Percentiles rank a stretch among this genome's conserved stretches.
Conservation (phyloP, 2,113 vertebrate genomes). For the Myiopsitta monachus region DNA sequence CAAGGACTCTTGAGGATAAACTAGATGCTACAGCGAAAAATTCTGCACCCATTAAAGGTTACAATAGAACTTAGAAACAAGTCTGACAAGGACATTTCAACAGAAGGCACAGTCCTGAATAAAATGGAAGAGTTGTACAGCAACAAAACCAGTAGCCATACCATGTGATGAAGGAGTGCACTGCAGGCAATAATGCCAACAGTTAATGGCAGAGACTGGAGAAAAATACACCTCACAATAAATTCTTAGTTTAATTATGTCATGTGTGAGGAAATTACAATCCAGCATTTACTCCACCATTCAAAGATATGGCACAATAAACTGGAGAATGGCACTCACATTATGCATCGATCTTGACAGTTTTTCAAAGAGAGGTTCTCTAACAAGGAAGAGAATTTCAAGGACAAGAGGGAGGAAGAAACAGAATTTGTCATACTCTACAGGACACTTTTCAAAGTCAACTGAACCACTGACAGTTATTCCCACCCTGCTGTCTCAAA, state of each 20-base stretch:
- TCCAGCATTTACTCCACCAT: neutral
- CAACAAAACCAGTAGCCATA: neutral
- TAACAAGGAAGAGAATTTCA: neutral
- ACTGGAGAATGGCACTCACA: neutral
- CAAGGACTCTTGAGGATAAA: neutral
- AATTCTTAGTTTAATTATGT: neutral
- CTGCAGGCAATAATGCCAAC: neutral
- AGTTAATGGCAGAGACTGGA: neutral
- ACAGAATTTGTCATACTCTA: neutral
- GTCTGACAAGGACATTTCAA: neutral
- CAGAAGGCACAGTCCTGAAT: accelerated
- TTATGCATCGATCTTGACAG: neutral
- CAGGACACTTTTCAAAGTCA: neutral
- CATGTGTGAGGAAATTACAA: neutral
- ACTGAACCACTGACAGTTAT: neutral
- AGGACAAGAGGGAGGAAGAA: neutral
- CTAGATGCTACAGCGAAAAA: neutral
- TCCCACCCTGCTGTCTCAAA: neutral
- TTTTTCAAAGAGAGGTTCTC: neutral
- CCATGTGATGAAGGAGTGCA: neutral
- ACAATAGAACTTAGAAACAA: neutral
- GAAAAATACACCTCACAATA: neutral
- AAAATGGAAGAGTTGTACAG: neutral
- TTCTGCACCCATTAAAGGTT: neutral
- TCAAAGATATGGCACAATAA: neutral